phyloP scores from a whole-genome alignment of 2,888 invertebrate species.

The Stenchaetothrips biformis region DNA sequence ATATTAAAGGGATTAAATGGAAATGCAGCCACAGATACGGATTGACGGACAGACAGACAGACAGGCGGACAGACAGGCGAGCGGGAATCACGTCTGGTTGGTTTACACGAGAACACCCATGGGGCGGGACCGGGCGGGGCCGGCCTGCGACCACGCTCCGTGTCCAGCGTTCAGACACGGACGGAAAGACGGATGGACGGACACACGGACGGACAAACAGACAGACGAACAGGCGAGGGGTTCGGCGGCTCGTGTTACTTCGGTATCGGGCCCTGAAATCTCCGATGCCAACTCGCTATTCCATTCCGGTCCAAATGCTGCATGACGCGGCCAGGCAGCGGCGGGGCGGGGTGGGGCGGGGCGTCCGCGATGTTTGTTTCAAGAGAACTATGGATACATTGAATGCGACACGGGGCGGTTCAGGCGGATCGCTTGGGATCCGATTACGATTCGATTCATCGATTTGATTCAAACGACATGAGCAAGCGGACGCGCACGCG shows the following conservation, averaged over 20 bases:
- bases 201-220: not conserved
- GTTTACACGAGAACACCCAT: no score
- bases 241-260: constrained; percentile 3
- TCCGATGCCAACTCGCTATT: constrained; percentile 21
- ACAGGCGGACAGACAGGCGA: no score
- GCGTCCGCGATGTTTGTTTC: no score
- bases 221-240: not conserved
- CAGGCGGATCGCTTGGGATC: not conserved
- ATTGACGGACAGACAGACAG: no score
- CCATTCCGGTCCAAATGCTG: constrained; percentile 19
- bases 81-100: no score
- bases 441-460: not conserved
- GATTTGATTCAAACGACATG: not conserved
- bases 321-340: not conserved
- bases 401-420: no score
- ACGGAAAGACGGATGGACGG: not conserved
- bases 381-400: no score
- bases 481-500: not conserved
- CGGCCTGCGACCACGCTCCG: not conserved
- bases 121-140: no score
- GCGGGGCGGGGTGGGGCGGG: no score
- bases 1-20: no score
- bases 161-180: not conserved
- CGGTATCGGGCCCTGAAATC: constrained; percentile 10
- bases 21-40: no score